These are phyloP conservation scores for Peromyscus californicus DNA, from an alignment of 2,113 vertebrate genomes.

Conservation along the genomic window DNA sequence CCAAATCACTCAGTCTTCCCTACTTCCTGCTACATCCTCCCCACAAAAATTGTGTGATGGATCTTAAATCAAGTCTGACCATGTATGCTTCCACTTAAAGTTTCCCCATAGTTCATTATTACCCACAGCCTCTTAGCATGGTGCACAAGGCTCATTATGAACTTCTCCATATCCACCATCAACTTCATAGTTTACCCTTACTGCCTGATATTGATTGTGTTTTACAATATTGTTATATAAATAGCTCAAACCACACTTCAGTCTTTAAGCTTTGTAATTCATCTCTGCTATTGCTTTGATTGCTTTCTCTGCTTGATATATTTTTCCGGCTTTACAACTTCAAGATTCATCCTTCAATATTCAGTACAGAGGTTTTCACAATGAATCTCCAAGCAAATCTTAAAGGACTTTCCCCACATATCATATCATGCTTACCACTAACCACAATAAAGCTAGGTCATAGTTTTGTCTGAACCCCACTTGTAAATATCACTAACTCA, in stretches of 20 bases:
- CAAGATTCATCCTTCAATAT: conserved; percentile 26
- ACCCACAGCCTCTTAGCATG: not conserved
- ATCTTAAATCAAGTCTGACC: conserved; percentile 29
- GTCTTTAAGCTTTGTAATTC: not conserved
- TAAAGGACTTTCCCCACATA: not conserved
- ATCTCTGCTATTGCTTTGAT: conserved; percentile 32
- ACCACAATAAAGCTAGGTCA: conserved; percentile 43
- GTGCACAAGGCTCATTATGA: not conserved
- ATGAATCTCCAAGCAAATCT: not conserved
- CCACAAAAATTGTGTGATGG: not conserved
- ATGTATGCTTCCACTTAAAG: not conserved
- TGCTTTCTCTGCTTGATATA: conserved; percentile 18
- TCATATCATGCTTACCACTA: not conserved
- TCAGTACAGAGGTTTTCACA: not conserved
- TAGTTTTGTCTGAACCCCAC: conserved; percentile 22
- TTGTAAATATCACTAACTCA: not conserved
- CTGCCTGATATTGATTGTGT: not conserved
- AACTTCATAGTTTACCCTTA: not conserved
- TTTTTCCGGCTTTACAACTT: conserved; percentile 30
- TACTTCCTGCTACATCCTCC: not conserved
- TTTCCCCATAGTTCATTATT: not conserved
- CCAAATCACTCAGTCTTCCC: not conserved
- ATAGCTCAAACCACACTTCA: conserved; percentile 10
- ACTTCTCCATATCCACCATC: not conserved
- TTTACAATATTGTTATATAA: not conserved